Conservation (phyloP, 2,797 vertebrate species). For the Sebastes diploproa region DNA sequence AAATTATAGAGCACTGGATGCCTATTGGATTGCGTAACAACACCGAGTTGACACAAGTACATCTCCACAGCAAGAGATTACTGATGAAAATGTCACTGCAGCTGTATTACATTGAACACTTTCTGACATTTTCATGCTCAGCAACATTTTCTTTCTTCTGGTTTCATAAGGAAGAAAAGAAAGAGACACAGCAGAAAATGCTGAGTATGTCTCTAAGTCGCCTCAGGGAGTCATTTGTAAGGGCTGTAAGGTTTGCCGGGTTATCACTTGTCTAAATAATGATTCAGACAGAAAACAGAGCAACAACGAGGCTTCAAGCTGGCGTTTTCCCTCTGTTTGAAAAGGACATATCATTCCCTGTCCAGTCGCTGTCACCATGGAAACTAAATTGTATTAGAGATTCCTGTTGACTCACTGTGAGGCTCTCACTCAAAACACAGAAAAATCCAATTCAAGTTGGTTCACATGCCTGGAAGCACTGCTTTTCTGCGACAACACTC, state of each 20-base stretch:
- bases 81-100: conserved; percentile 28
- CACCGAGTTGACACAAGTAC: conserved; percentile 14
- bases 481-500: conserved; percentile 3
- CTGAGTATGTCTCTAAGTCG: not conserved
- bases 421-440: conserved; percentile 61
- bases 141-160: not conserved
- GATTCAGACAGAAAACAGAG: conserved; percentile 62
- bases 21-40: conserved; percentile 18
- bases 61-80: conserved; percentile 8
- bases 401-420: conserved; percentile 77
- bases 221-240: conserved; percentile 24
- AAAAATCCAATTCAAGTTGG: conserved; percentile 47
- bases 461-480: conserved; percentile 39
- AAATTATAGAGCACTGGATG: conserved; percentile 31
- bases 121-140: not conserved
- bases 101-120: not conserved
- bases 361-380: conserved; percentile 75
- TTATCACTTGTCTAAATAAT: conserved; percentile 62
- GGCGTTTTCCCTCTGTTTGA: conserved; percentile 62
- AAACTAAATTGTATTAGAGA: conserved; percentile 80
- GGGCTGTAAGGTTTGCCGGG: conserved; percentile 36
- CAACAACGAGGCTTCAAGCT: conserved; percentile 55
- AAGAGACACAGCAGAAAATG: not conserved
- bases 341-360: conserved; percentile 70
- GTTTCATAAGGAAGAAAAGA: not conserved